Evolutionary conservation across 2,113 vertebrate species (phyloP).

Genomic region (Podarcis cretensis): DNA sequence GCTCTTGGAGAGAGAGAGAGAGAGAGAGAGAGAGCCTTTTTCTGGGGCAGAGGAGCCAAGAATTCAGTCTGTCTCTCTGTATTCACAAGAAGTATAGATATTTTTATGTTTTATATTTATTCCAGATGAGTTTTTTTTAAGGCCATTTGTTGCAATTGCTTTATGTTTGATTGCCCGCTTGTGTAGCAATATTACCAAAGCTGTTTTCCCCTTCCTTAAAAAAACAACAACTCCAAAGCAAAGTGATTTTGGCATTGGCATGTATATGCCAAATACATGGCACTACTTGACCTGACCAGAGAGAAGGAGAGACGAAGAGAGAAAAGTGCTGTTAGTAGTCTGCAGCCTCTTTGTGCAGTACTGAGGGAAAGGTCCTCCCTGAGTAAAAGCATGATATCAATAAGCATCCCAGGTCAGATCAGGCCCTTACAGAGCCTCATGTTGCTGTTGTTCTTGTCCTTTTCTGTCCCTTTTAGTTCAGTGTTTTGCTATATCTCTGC

Average conservation of each 20-base stretch:
- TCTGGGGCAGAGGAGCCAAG: neutral
- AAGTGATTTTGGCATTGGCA: neutral
- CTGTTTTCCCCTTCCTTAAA: neutral
- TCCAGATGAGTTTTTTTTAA: neutral
- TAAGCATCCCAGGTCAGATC: too few relatives aligned
- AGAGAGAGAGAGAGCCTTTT: neutral
- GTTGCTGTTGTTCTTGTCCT: too few relatives aligned
- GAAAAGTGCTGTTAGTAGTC: neutral
- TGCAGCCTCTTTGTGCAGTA: too few relatives aligned
- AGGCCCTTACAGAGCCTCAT: too few relatives aligned
- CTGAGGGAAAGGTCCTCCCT: too few relatives aligned
- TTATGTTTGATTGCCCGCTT: neutral
- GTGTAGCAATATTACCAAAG: neutral
- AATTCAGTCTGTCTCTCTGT: neutral
- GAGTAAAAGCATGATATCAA: too few relatives aligned
- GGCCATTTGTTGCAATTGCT: neutral
- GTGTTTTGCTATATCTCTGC: too few relatives aligned
- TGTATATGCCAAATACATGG: too few relatives aligned
- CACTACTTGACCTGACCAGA: neutral
- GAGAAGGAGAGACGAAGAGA: neutral
- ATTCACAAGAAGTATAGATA: neutral
- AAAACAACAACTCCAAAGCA: neutral
- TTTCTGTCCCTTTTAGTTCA: too few relatives aligned
- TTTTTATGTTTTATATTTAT: neutral
- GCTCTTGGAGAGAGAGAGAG: too few relatives aligned